Base-by-base conservation (phyloP, 2,888 invertebrate species). In the Blera fallax region DNA sequence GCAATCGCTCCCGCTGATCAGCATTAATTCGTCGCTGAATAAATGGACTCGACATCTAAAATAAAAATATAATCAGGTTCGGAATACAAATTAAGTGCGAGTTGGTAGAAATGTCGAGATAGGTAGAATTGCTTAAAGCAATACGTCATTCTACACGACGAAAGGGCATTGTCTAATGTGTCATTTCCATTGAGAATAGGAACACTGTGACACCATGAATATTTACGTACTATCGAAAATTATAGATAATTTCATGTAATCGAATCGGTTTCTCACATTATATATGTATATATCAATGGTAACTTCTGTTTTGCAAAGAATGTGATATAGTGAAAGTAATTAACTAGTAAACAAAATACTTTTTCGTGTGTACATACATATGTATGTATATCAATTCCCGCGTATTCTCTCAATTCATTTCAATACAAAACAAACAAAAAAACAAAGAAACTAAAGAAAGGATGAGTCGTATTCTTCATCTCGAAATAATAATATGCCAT, bases 1-100 rank as follows among this genome's bases (percentile, higher is more conserved):
- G 54, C 54, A 69, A 43, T n/a, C 54, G 27, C 11, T 69, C 69
- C 0, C 69, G 27, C 11, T 69, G 69, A 2, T 54, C 40, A 4
- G 29, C 11, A 69, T 69, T 69, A 14, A 54, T 54, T 54, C 54
- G 21, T 7, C 7, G 11, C 54, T 48, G 11, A 7, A 34, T 48
- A 48, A 29, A 52, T 21, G 1, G 4, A 48, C 6, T n/a, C 11
- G 24, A 48, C 18, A 48, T 21, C 3, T 48, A 14, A 29, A 29
- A 29, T 29, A 3, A 24, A 50, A 27, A 52, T 52, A 21, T 2
- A 52, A 40, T n/a, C 10, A 6, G 6, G n/a, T 40, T 45, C 45
- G 18, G 18, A 45, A 40, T 40, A 40, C 3, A 5, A 6, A 14
- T 40, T 40, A 40, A 3, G 4, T 24, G 11, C n/a, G n/a, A n/a